phyloP scores from a whole-genome alignment of 2,797 vertebrate genomes.

The Anas flavirostris region DNA sequence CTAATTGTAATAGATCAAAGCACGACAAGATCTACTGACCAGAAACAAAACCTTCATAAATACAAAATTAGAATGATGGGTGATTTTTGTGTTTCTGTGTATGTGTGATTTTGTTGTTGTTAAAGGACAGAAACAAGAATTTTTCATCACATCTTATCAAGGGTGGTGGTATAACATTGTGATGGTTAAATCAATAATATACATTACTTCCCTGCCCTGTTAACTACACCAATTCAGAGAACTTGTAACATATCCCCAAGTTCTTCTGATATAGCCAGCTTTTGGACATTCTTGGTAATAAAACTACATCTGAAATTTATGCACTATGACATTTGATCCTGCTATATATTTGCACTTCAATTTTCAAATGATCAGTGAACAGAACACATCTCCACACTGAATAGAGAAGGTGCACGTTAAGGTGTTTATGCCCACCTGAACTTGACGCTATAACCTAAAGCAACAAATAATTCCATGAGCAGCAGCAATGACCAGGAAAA shows the following conservation, averaged over 20 bases:
- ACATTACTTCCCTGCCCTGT: not conserved
- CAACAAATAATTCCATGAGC: not conserved
- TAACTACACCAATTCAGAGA: not conserved
- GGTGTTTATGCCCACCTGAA: not conserved
- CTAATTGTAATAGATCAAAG: not conserved
- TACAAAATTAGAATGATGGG: not conserved
- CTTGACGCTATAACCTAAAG: not conserved
- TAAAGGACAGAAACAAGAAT: not conserved
- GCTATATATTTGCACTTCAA: not conserved
- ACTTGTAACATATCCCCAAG: not conserved
- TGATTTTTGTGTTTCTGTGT: not conserved
- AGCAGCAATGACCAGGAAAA: not conserved
- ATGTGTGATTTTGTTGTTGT: not conserved
- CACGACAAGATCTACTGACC: not conserved
- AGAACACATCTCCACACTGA: not conserved
- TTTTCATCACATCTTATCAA: not conserved
- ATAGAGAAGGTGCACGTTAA: fast-evolving
- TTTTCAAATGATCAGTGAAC: not conserved
- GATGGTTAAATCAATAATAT: not conserved
- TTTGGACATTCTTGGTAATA: not conserved
- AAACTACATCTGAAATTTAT: not conserved
- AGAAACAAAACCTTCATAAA: not conserved
- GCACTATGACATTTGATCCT: not conserved
- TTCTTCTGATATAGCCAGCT: not conserved
- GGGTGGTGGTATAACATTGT: not conserved